Percentiles rank a stretch among this genome's conserved stretches.
Conservation (phyloP, 2,797 vertebrate species). For the Melanotaenia maccullochi region DNA sequence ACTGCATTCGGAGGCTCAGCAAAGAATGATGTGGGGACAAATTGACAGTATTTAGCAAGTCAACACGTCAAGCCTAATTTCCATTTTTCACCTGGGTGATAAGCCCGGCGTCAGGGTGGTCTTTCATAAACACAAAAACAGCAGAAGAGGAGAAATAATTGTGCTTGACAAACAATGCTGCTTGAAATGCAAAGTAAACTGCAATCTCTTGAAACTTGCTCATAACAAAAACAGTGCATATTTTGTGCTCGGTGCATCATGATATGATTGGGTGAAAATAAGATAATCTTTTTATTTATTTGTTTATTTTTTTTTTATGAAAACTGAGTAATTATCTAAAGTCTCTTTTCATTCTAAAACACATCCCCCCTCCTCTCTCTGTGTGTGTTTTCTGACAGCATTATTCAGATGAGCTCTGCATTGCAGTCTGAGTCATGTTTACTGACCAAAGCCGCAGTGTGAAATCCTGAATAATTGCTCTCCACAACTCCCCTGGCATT, state of each 20-base stretch:
- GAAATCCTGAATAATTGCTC: slow-evolving; percentile 80
- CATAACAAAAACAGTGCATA: slow-evolving; percentile 48
- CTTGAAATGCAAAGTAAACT: slow-evolving; percentile 62
- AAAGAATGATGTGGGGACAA: slow-evolving; percentile 54
- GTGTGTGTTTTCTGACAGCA: slow-evolving; percentile 65
- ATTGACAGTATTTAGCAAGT: slow-evolving; percentile 54
- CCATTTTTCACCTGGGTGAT: slow-evolving; percentile 63
- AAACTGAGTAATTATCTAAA: slow-evolving; percentile 59
- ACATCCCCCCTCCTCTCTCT: slow-evolving; percentile 21
- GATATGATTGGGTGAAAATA: slow-evolving; percentile 4
- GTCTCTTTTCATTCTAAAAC: slow-evolving; percentile 48
- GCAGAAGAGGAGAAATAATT: slow-evolving; percentile 33
- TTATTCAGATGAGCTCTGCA: slow-evolving; percentile 79
- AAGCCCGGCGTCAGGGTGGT: slow-evolving; percentile 37
- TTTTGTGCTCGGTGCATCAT: slow-evolving; percentile 33
- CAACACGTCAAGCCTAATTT: slow-evolving; percentile 69
- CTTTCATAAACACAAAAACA: slow-evolving; percentile 47
- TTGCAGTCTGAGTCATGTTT: slow-evolving; percentile 75
- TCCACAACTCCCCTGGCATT: slow-evolving; percentile 64
- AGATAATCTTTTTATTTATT: not conserved
- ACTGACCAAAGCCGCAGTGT: slow-evolving; percentile 79
- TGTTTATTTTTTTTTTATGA: slow-evolving; percentile 8
- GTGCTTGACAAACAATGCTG: slow-evolving; percentile 23
- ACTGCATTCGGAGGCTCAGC: slow-evolving; percentile 41
- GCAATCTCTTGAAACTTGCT: slow-evolving; percentile 51